These are phyloP conservation scores for Trypoxylon attenuatum DNA, from an alignment of 2,888 invertebrate genomes.

Conservation along the genomic window DNA sequence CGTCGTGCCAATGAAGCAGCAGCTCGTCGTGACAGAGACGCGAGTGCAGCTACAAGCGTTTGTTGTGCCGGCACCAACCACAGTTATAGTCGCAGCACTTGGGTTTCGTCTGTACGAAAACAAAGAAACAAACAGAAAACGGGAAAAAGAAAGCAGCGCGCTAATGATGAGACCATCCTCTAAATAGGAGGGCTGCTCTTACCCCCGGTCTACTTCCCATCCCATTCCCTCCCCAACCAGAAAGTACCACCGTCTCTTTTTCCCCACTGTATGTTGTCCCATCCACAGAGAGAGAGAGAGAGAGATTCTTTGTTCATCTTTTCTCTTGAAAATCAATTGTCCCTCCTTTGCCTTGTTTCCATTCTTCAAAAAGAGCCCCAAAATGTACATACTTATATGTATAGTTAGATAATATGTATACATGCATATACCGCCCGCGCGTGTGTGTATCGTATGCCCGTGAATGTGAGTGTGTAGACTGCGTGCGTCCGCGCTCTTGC, in stretches of 20 bases:
- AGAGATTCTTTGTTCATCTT: slow-evolving; percentile 2
- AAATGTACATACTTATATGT: slow-evolving; percentile 74
- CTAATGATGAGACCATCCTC: slow-evolving; percentile 5
- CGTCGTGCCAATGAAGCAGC: slow-evolving; percentile 47
- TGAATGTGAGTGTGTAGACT: slow-evolving; percentile 27
- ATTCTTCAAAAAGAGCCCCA: slow-evolving; percentile 39
- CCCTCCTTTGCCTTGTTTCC: slow-evolving; percentile 14
- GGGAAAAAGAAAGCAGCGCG: slow-evolving; percentile 19
- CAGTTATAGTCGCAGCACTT: slow-evolving; percentile 51
- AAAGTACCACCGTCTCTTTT: not conserved
- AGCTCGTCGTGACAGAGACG: slow-evolving; percentile 33
- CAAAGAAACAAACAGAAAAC: slow-evolving; percentile 9
- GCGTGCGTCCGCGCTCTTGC: slow-evolving; percentile 10
- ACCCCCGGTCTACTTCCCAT: not conserved
- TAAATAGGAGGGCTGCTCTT: slow-evolving; percentile 8
- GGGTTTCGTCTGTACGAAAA: slow-evolving; percentile 42
- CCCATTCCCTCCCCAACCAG: not conserved
- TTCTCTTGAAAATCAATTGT: slow-evolving; percentile 11
- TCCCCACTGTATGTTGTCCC: not conserved
- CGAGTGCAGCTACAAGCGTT: slow-evolving; percentile 40
- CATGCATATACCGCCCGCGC: slow-evolving; percentile 46
- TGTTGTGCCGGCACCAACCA: slow-evolving; percentile 43
- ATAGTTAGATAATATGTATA: slow-evolving; percentile 71
- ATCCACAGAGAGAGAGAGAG: not conserved
- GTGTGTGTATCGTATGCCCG: slow-evolving; percentile 36